Conservation (phyloP, 2,113 vertebrate species). For the Acanthisitta chloris region DNA sequence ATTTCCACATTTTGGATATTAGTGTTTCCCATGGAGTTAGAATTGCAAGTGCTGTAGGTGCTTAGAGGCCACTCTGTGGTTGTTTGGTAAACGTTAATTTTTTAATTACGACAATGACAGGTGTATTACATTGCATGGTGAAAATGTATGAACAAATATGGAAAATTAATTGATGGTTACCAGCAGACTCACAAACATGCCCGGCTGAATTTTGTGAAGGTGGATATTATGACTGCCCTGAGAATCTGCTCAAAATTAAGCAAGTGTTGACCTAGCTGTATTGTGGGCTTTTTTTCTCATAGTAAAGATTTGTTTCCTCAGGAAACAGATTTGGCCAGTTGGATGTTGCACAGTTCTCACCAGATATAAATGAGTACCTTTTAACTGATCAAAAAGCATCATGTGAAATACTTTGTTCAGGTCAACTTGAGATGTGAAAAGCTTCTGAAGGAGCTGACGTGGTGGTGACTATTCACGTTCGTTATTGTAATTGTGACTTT, state of each 20-base stretch:
- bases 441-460: background rate
- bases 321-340: background rate
- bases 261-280: background rate
- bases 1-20: background rate
- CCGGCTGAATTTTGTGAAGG: background rate
- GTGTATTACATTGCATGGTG: background rate
- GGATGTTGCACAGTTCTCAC: background rate
- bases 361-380: background rate
- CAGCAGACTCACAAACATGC: background rate
- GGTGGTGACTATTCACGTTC: fast-evolving
- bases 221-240: background rate
- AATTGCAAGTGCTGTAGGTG: background rate
- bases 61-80: background rate
- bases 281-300: fast-evolving
- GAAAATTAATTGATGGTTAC: background rate
- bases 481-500: background rate
- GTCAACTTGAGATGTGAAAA: background rate
- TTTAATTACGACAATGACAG: background rate
- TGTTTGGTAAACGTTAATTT: background rate
- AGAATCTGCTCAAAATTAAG: background rate
- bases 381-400: background rate
- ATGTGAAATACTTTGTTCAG: background rate
- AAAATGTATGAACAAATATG: background rate
- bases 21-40: background rate
- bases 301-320: background rate